A percentile compares a stretch with the other conserved stretches of the same genome.
Evolutionary conservation across 2,113 vertebrate genomes (phyloP).

Genomic region (Ahaetulla prasina): DNA sequence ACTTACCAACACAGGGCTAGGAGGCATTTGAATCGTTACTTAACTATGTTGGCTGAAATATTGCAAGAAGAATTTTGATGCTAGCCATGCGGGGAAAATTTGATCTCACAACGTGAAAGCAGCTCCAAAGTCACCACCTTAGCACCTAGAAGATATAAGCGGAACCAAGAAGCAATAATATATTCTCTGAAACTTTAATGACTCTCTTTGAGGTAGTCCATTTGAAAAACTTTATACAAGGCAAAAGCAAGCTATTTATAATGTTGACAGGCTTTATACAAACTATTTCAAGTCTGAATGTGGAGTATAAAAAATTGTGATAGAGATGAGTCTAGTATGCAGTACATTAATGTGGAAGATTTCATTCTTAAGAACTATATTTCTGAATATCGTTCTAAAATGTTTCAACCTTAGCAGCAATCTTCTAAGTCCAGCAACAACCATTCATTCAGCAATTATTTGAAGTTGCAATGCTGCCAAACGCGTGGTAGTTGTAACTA

Average conservation of each 20-base stretch:
- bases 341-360: background rate
- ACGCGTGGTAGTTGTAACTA: background rate
- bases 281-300: background rate
- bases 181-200: background rate
- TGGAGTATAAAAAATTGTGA: background rate
- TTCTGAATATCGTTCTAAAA: background rate
- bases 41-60: background rate
- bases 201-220: background rate
- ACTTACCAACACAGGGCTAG: background rate
- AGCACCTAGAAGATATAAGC: background rate
- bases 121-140: background rate
- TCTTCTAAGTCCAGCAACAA: background rate
- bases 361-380: background rate
- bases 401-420: background rate
- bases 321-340: background rate
- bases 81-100: background rate
- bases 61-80: background rate
- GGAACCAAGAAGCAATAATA: background rate
- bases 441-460: background rate
- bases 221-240: background rate
- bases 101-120: background rate
- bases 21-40: background rate
- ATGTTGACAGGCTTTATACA: background rate
- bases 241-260: background rate
- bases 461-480: background rate